phyloP scores from a whole-genome alignment of 2,797 vertebrate genomes.

The Peromyscus attwateri region DNA sequence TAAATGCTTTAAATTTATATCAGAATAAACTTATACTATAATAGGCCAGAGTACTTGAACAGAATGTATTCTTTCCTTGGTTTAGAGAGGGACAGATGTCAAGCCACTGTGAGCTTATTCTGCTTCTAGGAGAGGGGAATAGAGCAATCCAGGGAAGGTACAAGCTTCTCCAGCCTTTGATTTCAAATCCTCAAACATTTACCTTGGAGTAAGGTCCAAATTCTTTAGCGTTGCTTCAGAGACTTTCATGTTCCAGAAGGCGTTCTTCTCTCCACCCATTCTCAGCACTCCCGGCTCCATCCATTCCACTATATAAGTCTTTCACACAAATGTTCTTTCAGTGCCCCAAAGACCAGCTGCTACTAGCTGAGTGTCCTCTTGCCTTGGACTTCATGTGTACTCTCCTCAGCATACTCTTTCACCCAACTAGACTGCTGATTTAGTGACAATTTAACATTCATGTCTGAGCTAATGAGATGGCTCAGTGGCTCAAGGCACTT shows the following conservation, averaged over 20 bases:
- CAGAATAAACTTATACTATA: neutral
- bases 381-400: neutral
- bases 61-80: neutral
- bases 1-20: neutral
- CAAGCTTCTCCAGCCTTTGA: neutral
- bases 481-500: neutral
- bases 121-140: neutral
- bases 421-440: neutral
- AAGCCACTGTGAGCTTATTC: neutral
- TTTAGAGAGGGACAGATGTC: neutral
- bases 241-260: neutral
- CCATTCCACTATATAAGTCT: neutral
- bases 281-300: neutral
- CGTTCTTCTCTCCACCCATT: neutral
- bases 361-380: neutral
- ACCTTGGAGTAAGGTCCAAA: slow-evolving; percentile 1
- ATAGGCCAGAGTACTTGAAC: neutral
- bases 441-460: slow-evolving; percentile 15
- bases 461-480: neutral
- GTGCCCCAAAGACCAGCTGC: neutral
- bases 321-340: neutral
- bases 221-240: neutral
- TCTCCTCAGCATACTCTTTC: neutral
- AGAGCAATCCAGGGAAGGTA: neutral
- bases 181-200: slow-evolving; percentile 32